Base-by-base conservation (phyloP, 2,888 invertebrate species). In the Branchellion lobata region DNA sequence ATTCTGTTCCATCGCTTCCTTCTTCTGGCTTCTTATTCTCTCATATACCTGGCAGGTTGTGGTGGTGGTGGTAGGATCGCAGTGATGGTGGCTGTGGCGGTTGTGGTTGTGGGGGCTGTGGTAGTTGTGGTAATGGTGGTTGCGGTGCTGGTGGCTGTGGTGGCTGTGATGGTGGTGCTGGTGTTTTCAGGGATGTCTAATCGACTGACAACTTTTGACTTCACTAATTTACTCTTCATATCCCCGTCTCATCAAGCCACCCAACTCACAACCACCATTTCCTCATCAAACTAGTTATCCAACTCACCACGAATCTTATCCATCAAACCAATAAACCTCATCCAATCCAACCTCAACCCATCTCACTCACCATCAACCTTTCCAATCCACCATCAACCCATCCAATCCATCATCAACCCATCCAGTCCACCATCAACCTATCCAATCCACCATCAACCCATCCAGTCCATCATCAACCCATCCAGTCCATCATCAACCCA, bases 21-120 rank as follows among this genome's bases (percentile, higher is more conserved):
- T 69, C 21, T 29, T 69, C 33, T 69, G 69, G 69, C 34, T 69
- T 18, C 34, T 34, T 29, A 34, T 69, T 29, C 69, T 69, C 33
- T 3, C 69, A 3, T 69, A 69, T 29, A 69, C 69, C 33, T 69
- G 69, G 69, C 69, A 69, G 69, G 31, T 69, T 11, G 3, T 29
- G 27, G 8, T 65, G 24, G 21, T 29, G 65, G 8, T 65, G 65
- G n/a, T 65, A 29, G n/a, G 24, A 27, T n/a, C 8, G 65, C 8
- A 8, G n/a, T 65, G 29, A 65, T 29, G n/a, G 65, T 65, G 29
- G 65, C 21, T 5, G 24, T 65, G n/a, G 21, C n/a, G n/a, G 65
- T 65, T 5, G 24, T 11, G 24, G 8, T 29, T 3, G n/a, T 65
- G 65, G 65, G 24, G n/a, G 8, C 21, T 65, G 65, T 65, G n/a